Percentiles rank a stretch among this genome's conserved stretches.
Evolutionary conservation across 2,888 invertebrate species (phyloP).

Genomic region (Apantesis nais): DNA sequence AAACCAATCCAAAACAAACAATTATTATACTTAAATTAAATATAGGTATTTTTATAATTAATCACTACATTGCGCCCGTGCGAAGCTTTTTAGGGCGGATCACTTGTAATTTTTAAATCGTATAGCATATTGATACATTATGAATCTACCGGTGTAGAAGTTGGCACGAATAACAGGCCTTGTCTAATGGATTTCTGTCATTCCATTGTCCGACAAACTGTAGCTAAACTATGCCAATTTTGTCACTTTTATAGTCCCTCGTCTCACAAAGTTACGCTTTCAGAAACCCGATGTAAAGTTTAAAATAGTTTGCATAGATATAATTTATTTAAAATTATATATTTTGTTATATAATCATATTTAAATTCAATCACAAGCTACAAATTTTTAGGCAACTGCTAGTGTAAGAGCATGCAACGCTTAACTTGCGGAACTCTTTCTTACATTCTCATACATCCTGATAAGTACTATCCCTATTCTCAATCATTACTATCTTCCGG

Average conservation of each 20-base stretch:
- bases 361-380: not conserved
- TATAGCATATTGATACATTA: not conserved
- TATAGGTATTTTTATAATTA: no score
- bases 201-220: conserved; percentile 3
- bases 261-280: not conserved
- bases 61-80: no score
- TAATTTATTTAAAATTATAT: not conserved
- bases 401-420: not conserved
- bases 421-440: not conserved
- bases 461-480: no score
- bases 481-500: no score
- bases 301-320: not conserved
- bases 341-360: no score
- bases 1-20: no score
- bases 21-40: no score
- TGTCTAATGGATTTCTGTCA: not conserved
- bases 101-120: not conserved
- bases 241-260: not conserved
- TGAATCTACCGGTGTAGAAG: not conserved
- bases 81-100: no score
- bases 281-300: not conserved
- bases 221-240: conserved; percentile 3
- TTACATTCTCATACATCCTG: no score
- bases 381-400: not conserved
- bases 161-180: not conserved